Percentiles rank a stretch among this genome's conserved stretches.
These are phyloP conservation scores for Lasioglossum oenotherae DNA, from an alignment of 2,888 invertebrate genomes.

Conservation along the genomic window DNA sequence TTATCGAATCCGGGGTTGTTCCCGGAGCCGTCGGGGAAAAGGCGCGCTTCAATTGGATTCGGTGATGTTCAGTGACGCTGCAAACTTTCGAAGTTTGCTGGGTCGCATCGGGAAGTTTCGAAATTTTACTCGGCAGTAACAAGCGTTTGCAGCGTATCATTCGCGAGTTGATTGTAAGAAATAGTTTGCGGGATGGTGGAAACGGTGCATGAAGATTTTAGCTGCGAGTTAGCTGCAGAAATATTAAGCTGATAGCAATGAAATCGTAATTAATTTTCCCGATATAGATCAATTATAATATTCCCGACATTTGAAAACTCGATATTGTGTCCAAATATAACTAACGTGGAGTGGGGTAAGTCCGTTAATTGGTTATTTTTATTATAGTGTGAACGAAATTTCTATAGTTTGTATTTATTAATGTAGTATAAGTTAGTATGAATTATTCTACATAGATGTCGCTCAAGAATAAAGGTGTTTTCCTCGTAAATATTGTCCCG, in stretches of 20 bases:
- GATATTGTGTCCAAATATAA: background rate
- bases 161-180: background rate
- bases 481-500: too few relatives aligned
- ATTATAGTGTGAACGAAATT: too few relatives aligned
- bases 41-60: background rate
- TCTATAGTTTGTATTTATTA: too few relatives aligned
- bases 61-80: background rate
- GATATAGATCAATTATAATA: background rate
- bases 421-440: too few relatives aligned
- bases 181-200: background rate
- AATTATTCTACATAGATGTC: too few relatives aligned
- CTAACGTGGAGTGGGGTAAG: too few relatives aligned
- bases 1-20: background rate
- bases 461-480: too few relatives aligned
- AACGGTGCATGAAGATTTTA: background rate
- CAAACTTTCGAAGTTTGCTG: background rate
- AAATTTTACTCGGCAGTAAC: background rate
- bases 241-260: background rate
- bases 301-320: background rate
- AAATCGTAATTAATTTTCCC: background rate
- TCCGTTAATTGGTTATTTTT: too few relatives aligned
- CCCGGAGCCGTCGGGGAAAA: background rate
- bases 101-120: background rate
- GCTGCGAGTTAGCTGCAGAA: background rate
- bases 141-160: background rate